Conservation (phyloP, 2,113 vertebrate genomes). For the Otus sunia region DNA sequence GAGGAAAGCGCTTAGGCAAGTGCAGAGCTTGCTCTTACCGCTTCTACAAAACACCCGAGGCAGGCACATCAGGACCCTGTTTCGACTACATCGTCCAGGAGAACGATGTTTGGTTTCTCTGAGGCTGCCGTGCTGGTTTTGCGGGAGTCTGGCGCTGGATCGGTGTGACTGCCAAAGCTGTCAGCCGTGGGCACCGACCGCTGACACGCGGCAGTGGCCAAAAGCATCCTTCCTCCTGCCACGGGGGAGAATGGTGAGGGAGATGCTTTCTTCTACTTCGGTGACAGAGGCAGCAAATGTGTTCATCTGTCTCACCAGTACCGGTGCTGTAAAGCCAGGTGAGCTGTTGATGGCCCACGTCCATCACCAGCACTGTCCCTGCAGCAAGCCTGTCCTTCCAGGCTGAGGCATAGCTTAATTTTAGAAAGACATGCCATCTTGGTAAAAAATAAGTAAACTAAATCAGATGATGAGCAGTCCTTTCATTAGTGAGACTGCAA, state of each 20-base stretch:
- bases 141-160: background rate
- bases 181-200: fast-evolving
- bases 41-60: background rate
- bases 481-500: background rate
- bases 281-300: background rate
- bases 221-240: background rate
- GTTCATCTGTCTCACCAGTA: background rate
- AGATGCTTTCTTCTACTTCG: background rate
- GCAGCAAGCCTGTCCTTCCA: background rate
- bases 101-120: background rate
- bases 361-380: background rate
- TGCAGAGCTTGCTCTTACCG: background rate
- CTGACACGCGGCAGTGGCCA: fast-evolving
- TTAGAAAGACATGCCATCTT: background rate
- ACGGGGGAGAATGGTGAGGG: fast-evolving
- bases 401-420: background rate
- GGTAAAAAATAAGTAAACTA: background rate
- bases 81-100: background rate
- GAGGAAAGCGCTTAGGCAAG: background rate
- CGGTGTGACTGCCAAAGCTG: background rate
- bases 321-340: background rate
- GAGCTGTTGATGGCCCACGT: too few species aligned
- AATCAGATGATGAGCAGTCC: background rate
- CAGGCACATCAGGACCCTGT: background rate
- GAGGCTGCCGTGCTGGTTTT: background rate